Base-by-base conservation (phyloP, 2,113 vertebrate species). In the Diadophis punctatus region DNA sequence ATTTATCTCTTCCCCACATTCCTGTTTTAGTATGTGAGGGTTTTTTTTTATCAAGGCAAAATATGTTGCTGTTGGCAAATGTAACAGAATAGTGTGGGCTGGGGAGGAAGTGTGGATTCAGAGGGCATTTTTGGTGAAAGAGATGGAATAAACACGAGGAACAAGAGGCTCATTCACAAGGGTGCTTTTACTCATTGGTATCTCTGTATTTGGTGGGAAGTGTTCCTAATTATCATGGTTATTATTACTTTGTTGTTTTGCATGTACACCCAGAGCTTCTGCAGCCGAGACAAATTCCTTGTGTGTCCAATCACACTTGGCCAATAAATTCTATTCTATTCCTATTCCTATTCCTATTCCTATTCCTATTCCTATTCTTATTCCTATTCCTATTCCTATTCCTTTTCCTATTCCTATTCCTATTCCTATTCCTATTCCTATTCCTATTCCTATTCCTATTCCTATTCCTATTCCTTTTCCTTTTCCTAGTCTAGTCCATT, bases 1-100 rank as follows among this genome's bases (percentile, higher is more conserved):
- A 68, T 90, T 94, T 90, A 68, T 48, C 92, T 90, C n/a, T 23
- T 14, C 27, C 39, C 51, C 8, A 9, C 20, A 9, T 22, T 80
- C 88, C 88, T 53, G 90, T 3, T 85, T 94, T 49, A 89, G 1
- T 51, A 90, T 93, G 1, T 94, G 93, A 80, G 20, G 25, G 8
- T 9, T 58, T 14, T 14, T 84, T 86, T 46, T 90, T 91, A 63
- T 0, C 0, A 48, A 91, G 18, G 86, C 91, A 93, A 91, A 91
- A 94, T 52, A 92, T 95, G 87, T 94, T 93, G 85, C n/a, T 92
- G 46, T 95, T 90, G 93, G 90, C 49, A 0, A 4, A 11, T 93
- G 27, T 49, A 90, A 11, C 74, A 89, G 85, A 86, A 58, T n/a
- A 93, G 93, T 94, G 7, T 18, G 8, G 90, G 55, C 68, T n/a